These are phyloP conservation scores for Meloidogyne hapla DNA, from an alignment of 1,140 invertebrate species.

Conservation along the genomic window DNA sequence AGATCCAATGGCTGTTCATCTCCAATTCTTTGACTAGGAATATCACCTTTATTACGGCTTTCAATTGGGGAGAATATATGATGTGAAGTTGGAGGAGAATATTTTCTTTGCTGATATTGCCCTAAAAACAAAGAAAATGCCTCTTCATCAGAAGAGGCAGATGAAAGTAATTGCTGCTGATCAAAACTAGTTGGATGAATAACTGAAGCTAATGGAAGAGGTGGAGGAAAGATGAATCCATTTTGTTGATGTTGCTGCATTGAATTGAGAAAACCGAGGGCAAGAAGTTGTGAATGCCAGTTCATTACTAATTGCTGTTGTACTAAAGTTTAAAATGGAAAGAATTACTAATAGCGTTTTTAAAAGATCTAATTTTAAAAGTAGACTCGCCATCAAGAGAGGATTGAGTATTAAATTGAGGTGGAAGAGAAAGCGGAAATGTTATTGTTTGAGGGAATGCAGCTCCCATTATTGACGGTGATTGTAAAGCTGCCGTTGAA, in stretches of 20 bases:
- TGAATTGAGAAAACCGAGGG: not conserved
- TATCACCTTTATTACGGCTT: not conserved
- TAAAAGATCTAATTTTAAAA: not conserved
- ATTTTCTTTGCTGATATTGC: not conserved
- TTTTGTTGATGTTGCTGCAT: not conserved
- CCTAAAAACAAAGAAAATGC: conserved; percentile 7
- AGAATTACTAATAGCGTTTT: not conserved
- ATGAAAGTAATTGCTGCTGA: not conserved
- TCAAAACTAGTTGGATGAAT: conserved; percentile 7
- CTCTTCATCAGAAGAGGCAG: conserved; percentile 15
- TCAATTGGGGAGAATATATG: not conserved
- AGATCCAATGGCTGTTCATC: conserved; percentile 1
- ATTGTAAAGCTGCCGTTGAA: conserved; percentile 1
- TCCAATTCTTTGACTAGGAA: not conserved
- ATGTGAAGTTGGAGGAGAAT: not conserved
- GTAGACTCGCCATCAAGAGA: too few species aligned
- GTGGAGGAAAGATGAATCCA: not conserved
- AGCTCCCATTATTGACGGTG: not conserved
- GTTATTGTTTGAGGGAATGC: too few species aligned
- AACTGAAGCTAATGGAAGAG: not conserved
- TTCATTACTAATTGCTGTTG: conserved; percentile 6
- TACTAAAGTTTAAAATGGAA: not conserved
- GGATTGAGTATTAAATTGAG: too few species aligned
- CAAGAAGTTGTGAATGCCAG: not conserved
- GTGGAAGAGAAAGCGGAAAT: too few species aligned